These are phyloP conservation scores for Macrotrachela quadricornifera DNA, from an alignment of 1,140 invertebrate species.

Conservation along the genomic window DNA sequence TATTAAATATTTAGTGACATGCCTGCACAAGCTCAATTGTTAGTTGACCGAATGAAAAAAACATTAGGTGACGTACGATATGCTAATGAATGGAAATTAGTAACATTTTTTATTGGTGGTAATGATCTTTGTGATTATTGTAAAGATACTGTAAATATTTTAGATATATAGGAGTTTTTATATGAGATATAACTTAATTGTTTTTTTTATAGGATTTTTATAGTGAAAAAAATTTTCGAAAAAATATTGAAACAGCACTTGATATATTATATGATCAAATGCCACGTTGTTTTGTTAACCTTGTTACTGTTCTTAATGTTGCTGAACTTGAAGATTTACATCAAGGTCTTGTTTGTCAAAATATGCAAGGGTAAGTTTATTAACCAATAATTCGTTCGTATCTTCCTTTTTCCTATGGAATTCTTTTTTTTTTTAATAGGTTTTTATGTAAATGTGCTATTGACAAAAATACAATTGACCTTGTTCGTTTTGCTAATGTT, in stretches of 20 bases:
- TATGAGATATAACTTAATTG: no score
- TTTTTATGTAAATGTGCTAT: constrained; percentile 3
- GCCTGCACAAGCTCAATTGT: constrained; percentile 35
- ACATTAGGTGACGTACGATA: constrained; percentile 31
- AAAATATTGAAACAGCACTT: constrained; percentile 39
- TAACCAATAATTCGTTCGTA: background rate
- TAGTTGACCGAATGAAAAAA: constrained; percentile 46
- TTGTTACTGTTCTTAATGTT: constrained; percentile 44
- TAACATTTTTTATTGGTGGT: constrained; percentile 57
- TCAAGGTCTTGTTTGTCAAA: no score
- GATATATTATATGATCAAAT: constrained; percentile 32
- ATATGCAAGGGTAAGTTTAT: no score
- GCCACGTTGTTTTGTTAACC: constrained; percentile 51
- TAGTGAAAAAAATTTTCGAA: constrained; percentile 35
- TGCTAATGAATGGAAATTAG: constrained; percentile 45
- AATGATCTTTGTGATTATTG: constrained; percentile 61
- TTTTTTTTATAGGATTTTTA: constrained; percentile 10
- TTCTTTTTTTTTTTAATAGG: background rate
- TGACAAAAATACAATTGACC: background rate
- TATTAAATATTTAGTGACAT: no score
- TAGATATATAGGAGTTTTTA: no score
- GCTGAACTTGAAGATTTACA: constrained; percentile 2
- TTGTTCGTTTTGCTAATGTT: background rate
- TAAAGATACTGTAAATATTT: constrained; percentile 12
- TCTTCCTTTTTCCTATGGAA: background rate